Evolutionary conservation across 1,140 invertebrate genomes (phyloP).

Genomic region (Plutomurus gul): DNA sequence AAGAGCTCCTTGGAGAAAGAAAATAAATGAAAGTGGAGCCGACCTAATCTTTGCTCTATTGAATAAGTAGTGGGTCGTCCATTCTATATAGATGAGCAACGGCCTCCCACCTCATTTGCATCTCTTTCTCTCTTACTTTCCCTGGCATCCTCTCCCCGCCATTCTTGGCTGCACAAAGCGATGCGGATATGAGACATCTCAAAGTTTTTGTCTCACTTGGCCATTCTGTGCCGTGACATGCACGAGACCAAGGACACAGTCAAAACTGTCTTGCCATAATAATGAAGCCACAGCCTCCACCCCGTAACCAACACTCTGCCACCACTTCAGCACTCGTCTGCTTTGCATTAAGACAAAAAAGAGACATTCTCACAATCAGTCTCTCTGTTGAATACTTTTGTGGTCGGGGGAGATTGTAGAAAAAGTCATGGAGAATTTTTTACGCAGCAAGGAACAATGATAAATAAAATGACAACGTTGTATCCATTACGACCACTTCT

Average conservation of each 20-base stretch:
- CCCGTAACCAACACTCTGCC: no score
- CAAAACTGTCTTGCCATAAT: background rate
- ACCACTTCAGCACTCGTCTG: background rate
- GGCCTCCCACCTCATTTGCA: constrained; percentile 26
- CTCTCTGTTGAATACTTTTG: constrained; percentile 12
- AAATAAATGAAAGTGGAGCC: constrained; percentile 25
- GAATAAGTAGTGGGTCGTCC: constrained; percentile 24
- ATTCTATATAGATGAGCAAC: constrained; percentile 27
- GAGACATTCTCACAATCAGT: constrained; percentile 6
- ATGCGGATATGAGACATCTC: constrained; percentile 12
- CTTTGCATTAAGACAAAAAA: background rate
- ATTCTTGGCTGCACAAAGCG: background rate
- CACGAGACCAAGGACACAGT: no score
- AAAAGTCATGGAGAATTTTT: background rate
- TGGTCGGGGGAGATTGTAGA: no score
- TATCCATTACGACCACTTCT: background rate
- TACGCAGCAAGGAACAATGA: background rate
- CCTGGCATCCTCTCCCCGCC: background rate
- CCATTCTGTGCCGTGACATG: background rate
- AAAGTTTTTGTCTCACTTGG: constrained; percentile 24
- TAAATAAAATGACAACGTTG: constrained; percentile 17
- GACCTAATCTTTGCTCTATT: constrained; percentile 27
- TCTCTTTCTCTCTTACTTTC: constrained; percentile 11
- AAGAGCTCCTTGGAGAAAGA: constrained; percentile 26
- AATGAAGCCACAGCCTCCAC: background rate